These are phyloP conservation scores for Enteromius treurensis DNA, from an alignment of 2,797 vertebrate genomes.

Conservation along the genomic window DNA sequence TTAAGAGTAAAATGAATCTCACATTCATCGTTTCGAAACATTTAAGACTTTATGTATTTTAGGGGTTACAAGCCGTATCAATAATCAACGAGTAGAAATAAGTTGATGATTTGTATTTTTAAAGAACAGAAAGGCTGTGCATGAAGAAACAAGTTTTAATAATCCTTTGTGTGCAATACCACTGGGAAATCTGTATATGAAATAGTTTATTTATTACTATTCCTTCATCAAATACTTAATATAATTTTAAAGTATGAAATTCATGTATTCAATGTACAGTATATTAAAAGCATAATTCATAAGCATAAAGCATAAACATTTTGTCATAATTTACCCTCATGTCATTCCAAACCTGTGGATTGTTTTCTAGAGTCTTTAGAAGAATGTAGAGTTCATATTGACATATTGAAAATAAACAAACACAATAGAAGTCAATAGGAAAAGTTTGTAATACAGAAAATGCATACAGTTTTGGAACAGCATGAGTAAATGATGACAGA, in stretches of 20 bases:
- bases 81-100: not conserved
- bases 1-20: not conserved
- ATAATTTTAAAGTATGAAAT: not conserved
- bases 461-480: not conserved
- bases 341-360: not conserved
- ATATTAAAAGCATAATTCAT: not conserved
- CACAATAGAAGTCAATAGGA: not conserved
- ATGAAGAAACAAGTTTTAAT: not conserved
- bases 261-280: not conserved
- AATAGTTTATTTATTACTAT: not conserved
- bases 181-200: not conserved
- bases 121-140: not conserved
- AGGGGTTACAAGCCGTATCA: not conserved
- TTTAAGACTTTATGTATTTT: not conserved
- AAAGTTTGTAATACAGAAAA: not conserved
- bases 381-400: not conserved
- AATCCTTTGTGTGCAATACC: not conserved
- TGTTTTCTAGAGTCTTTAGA: not conserved
- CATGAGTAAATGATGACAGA: not conserved
- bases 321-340: not conserved
- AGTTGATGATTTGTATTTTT: not conserved
- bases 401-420: not conserved
- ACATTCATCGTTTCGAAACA: not conserved
- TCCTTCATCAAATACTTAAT: not conserved
- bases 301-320: not conserved